These are phyloP conservation scores for Ptilodon capucinus DNA, from an alignment of 2,888 invertebrate species.

Conservation along the genomic window DNA sequence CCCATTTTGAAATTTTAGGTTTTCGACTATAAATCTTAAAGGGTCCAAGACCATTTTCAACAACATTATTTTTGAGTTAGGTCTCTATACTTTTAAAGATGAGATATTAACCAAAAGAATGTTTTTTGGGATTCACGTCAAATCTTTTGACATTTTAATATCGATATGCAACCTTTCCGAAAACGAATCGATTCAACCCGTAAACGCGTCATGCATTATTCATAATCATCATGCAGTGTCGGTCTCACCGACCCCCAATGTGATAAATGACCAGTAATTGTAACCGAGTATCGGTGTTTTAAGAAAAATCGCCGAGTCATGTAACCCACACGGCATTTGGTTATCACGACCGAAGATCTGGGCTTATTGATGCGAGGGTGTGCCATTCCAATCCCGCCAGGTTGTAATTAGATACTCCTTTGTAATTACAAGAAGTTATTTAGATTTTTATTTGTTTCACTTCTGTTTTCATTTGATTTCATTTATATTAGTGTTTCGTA, in stretches of 20 bases:
- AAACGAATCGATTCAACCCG: slow-evolving; percentile 30
- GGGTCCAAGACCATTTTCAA: no score
- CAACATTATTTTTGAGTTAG: no score
- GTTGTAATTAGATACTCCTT: slow-evolving; percentile 33
- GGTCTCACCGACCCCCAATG: slow-evolving; percentile 23
- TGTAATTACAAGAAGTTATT: slow-evolving; percentile 7
- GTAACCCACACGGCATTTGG: slow-evolving; percentile 20
- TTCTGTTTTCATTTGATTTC: background rate
- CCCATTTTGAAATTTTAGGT: no score
- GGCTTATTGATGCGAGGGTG: slow-evolving; percentile 24
- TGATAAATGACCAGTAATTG: slow-evolving; percentile 71
- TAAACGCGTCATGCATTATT: slow-evolving; percentile 31
- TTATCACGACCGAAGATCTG: slow-evolving; percentile 24
- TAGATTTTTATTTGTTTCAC: background rate
- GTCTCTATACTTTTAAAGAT: no score
- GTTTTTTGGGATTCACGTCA: no score
- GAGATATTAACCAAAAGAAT: no score
- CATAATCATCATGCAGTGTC: slow-evolving; percentile 27
- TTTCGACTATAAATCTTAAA: no score
- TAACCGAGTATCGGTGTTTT: slow-evolving; percentile 56
- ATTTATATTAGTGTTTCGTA: no score
- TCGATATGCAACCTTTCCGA: slow-evolving; percentile 1
- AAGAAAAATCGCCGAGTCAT: slow-evolving; percentile 60
- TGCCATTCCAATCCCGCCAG: slow-evolving; percentile 3
- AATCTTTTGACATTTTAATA: background rate